Percentiles rank a stretch among this genome's conserved stretches.
These are phyloP conservation scores for Drosophila prolongata DNA, from an alignment of 2,888 invertebrate species.

Conservation along the genomic window DNA sequence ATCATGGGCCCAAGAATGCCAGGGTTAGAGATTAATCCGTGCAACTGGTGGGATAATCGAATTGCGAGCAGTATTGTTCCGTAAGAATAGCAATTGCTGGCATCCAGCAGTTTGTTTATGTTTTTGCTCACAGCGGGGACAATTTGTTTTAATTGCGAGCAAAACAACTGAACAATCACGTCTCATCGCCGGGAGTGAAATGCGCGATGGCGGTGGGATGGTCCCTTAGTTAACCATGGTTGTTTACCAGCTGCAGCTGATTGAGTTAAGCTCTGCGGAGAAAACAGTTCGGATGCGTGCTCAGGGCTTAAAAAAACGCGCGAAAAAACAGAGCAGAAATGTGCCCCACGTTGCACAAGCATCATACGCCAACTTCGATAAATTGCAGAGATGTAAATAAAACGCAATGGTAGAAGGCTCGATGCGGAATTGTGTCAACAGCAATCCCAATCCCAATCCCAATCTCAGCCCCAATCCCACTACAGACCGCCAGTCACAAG, in stretches of 20 bases:
- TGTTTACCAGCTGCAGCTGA: constrained; percentile 32
- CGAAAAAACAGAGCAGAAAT: constrained; percentile 24
- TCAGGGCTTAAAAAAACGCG: constrained; percentile 58
- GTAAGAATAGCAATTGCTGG: constrained; percentile 12
- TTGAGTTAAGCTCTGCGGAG: constrained; percentile 55
- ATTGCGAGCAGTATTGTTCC: constrained; percentile 28
- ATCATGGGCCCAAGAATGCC: constrained; percentile 19
- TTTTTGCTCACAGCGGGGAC: constrained; percentile 21
- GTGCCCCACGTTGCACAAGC: constrained; percentile 19
- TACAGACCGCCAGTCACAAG: constrained; percentile 32
- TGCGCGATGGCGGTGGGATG: constrained; percentile 1
- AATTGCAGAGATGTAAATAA: constrained; percentile 69
- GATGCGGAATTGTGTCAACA: constrained; percentile 71
- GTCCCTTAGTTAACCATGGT: constrained; percentile 39
- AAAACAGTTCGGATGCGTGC: constrained; percentile 49
- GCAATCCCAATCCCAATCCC: constrained; percentile 23
- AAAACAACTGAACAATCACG: constrained; percentile 63
- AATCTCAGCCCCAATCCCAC: constrained; percentile 13
- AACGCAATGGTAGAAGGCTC: constrained; percentile 56
- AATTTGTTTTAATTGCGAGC: constrained; percentile 61
- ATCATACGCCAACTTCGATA: constrained; percentile 56
- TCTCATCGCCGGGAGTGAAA: constrained; percentile 21
- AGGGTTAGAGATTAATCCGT: constrained; percentile 15
- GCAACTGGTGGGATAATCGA: constrained; percentile 43
- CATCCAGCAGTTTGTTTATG: constrained; percentile 22